phyloP scores from a whole-genome alignment of 2,797 vertebrate species.

The Sebastes goodei region DNA sequence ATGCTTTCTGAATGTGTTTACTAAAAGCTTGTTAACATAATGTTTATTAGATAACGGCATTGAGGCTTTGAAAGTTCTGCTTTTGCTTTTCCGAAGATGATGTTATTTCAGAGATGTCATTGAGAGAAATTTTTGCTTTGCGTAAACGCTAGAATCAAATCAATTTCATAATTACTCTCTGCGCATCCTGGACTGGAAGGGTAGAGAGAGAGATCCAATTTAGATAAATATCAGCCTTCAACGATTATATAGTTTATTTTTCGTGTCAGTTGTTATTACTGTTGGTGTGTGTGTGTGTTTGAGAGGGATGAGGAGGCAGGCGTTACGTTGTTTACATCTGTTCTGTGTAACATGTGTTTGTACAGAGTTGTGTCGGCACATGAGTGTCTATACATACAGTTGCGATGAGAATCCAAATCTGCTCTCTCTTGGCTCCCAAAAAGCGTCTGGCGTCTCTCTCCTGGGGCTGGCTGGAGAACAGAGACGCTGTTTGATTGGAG shows the following conservation, averaged over 20 bases:
- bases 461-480: slow-evolving; percentile 1
- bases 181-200: neutral
- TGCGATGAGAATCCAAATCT: slow-evolving; percentile 40
- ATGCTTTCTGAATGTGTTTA: neutral
- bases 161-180: slow-evolving; percentile 11
- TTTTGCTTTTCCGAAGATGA: neutral
- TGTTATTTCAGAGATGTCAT: slow-evolving; percentile 10
- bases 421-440: neutral
- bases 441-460: slow-evolving; percentile 5
- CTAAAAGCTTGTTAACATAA: slow-evolving; percentile 13
- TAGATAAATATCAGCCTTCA: slow-evolving; percentile 33
- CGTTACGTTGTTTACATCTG: slow-evolving; percentile 1
- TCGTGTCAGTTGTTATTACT: neutral
- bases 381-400: slow-evolving; percentile 4
- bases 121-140: slow-evolving; percentile 4
- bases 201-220: slow-evolving; percentile 16
- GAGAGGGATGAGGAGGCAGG: neutral
- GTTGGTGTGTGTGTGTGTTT: neutral
- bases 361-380: slow-evolving; percentile 2
- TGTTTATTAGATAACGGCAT: slow-evolving; percentile 3
- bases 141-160: slow-evolving; percentile 22
- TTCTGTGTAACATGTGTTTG: neutral
- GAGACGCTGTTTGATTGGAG: slow-evolving; percentile 10
- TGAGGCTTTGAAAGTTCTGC: neutral
- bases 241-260: slow-evolving; percentile 2